A percentile compares a stretch with the other conserved stretches of the same genome.
These are phyloP conservation scores for Cygnus atratus DNA, from an alignment of 2,113 vertebrate genomes.

Conservation along the genomic window DNA sequence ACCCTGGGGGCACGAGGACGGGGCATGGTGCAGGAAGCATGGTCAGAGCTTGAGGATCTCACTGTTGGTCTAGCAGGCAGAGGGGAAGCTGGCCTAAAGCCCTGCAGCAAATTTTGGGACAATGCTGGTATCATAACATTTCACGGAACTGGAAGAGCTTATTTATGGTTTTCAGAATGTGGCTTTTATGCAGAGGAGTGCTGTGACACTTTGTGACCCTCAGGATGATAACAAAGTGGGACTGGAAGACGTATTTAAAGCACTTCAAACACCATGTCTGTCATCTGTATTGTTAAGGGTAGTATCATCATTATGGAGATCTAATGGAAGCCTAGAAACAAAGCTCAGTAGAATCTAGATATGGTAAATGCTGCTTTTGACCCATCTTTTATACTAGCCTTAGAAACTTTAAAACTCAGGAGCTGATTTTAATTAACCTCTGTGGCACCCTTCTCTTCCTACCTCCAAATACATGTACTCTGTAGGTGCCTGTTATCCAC, in stretches of 20 bases:
- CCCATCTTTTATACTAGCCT: neutral
- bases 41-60: neutral
- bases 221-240: neutral
- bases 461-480: rapidly evolving
- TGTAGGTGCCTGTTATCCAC: rapidly evolving
- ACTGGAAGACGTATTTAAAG: neutral
- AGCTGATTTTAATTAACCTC: too few relatives aligned
- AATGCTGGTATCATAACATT: neutral
- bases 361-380: rapidly evolving
- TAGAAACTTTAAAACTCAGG: neutral
- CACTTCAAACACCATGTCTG: neutral
- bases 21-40: neutral
- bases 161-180: neutral
- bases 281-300: too few relatives aligned
- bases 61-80: neutral
- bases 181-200: neutral
- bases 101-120: neutral
- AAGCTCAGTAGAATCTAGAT: rapidly evolving
- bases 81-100: neutral
- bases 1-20: neutral
- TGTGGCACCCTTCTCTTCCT: neutral
- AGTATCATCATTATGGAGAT: neutral
- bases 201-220: neutral
- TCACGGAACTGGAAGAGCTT: neutral
- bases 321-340: neutral